Percentiles rank a stretch among this genome's conserved stretches.
Evolutionary conservation across 1,140 invertebrate genomes (phyloP).

Genomic region (Brachionus angularis): DNA sequence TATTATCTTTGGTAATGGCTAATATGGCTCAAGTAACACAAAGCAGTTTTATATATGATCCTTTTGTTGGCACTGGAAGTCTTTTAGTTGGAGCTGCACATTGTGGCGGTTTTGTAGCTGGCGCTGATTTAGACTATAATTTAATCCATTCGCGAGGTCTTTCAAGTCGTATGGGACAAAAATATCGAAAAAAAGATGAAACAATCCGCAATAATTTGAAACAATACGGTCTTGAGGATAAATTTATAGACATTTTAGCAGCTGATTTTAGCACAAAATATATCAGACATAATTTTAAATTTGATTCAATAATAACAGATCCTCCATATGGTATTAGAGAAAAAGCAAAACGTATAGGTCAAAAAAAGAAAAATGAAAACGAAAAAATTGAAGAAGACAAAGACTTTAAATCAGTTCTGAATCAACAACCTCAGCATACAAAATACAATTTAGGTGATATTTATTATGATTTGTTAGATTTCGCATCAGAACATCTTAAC

Average conservation of each 20-base stretch:
- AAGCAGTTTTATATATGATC: constrained; percentile 78
- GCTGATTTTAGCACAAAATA: constrained; percentile 73
- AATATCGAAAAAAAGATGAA: constrained; percentile 74
- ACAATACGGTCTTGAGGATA: constrained; percentile 72
- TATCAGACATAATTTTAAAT: constrained; percentile 60
- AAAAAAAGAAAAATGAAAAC: constrained; percentile 6
- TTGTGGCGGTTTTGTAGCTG: constrained; percentile 81
- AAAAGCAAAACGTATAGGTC: constrained; percentile 75
- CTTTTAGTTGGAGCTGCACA: constrained; percentile 82
- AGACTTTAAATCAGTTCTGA: neutral
- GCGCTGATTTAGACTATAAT: constrained; percentile 86
- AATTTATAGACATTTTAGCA: constrained; percentile 80
- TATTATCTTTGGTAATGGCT: constrained; percentile 83
- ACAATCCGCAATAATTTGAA: constrained; percentile 76
- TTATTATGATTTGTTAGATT: constrained; percentile 74
- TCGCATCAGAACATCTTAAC: constrained; percentile 72
- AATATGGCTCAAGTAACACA: constrained; percentile 76
- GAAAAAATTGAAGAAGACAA: neutral
- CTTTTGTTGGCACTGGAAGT: constrained; percentile 88
- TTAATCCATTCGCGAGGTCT: constrained; percentile 79
- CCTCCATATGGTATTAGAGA: constrained; percentile 93
- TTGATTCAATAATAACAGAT: constrained; percentile 84
- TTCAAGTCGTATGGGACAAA: constrained; percentile 59
- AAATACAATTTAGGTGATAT: constrained; percentile 75
- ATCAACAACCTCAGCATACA: constrained; percentile 2